A percentile compares a stretch with the other conserved stretches of the same genome.
Evolutionary conservation across 35 echinoderm and acorn worm species (phyloP).

Genomic region (Nesometra sesokonis): DNA sequence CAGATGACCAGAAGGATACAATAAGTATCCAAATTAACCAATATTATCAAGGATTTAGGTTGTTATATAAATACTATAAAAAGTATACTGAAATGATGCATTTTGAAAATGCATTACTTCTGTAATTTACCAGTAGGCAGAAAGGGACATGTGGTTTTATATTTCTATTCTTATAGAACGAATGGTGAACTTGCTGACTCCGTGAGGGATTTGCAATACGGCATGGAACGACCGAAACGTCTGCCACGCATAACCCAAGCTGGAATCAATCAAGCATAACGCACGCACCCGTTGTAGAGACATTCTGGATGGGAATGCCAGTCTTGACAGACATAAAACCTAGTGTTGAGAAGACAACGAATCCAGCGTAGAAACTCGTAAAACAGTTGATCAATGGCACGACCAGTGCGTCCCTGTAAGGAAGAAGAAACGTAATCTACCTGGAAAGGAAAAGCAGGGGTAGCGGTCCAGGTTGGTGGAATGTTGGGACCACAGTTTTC

Average conservation of each 20-base stretch:
- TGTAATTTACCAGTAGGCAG: background rate
- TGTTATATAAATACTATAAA: too few relatives aligned
- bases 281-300: slow-evolving; percentile 51
- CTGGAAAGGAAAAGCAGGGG: background rate
- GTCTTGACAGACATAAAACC: slow-evolving; percentile 83
- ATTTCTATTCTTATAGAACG: background rate
- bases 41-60: too few relatives aligned
- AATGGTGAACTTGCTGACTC: background rate
- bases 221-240: background rate
- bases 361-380: slow-evolving; percentile 81
- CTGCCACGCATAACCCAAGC: background rate
- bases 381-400: slow-evolving; percentile 82
- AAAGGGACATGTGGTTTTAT: background rate
- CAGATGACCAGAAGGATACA: too few relatives aligned
- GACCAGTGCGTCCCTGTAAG: slow-evolving; percentile 55
- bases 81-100: too few relatives aligned
- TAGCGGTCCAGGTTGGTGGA: background rate
- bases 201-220: background rate
- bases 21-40: too few relatives aligned
- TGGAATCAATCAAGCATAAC: background rate
- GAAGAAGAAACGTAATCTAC: slow-evolving; percentile 4
- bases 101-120: background rate
- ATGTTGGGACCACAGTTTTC: too few relatives aligned
- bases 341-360: slow-evolving; percentile 76
- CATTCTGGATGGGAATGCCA: slow-evolving; percentile 41